Evolutionary conservation across 2,888 invertebrate genomes (phyloP).

Genomic region (Mesoligia furuncula): DNA sequence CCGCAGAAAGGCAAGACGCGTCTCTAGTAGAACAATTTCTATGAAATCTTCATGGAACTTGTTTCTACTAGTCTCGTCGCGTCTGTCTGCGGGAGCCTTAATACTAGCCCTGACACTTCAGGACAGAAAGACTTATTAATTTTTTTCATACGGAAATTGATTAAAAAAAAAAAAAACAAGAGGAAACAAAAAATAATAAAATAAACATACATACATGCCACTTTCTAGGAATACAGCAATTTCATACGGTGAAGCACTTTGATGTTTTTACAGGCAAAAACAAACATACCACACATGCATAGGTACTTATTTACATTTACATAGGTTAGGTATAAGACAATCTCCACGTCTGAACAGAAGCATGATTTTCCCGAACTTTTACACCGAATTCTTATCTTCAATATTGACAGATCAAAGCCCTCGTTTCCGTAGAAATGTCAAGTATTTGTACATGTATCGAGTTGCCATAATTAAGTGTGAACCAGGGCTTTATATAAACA

Average conservation of each 20-base stretch:
- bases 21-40: background rate
- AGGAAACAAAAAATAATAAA: background rate
- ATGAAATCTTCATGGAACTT: background rate
- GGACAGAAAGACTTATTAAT: background rate
- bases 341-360: background rate
- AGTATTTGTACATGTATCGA: conserved; percentile 32
- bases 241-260: no score
- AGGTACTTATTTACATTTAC: background rate
- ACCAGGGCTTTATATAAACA: conserved; percentile 52
- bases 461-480: conserved; percentile 54
- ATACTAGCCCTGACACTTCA: background rate
- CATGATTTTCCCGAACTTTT: background rate
- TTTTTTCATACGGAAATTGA: background rate
- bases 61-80: background rate
- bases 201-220: background rate
- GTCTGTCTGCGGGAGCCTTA: background rate
- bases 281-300: background rate
- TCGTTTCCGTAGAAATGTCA: conserved; percentile 21
- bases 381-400: background rate
- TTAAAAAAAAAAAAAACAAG: background rate
- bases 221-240: background rate
- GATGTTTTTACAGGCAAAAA: background rate
- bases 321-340: background rate
- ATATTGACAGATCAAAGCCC: conserved; percentile 6
- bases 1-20: background rate